A percentile compares a stretch with the other conserved stretches of the same genome.
These are phyloP conservation scores for Bungarus multicinctus DNA, from an alignment of 2,113 vertebrate species.

Conservation along the genomic window DNA sequence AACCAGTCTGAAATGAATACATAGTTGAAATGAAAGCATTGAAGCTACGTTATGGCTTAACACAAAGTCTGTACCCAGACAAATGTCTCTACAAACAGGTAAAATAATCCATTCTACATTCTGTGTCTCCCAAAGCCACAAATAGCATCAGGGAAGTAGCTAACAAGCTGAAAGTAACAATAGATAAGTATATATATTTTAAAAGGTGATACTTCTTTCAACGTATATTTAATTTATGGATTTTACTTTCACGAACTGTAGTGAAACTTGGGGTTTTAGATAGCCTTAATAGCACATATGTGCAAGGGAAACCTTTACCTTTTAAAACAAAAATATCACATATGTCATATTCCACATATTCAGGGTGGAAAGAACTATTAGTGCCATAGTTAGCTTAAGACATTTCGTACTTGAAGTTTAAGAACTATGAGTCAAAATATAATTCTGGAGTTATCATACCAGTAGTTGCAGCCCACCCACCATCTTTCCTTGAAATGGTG, in stretches of 20 bases:
- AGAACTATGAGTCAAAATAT: neutral
- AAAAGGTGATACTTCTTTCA: neutral
- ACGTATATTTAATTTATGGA: neutral
- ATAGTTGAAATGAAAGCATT: neutral
- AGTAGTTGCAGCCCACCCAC: neutral
- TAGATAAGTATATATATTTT: neutral
- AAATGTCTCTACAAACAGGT: neutral
- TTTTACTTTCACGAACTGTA: neutral
- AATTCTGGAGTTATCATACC: neutral
- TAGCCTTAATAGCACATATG: neutral
- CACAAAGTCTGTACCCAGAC: neutral
- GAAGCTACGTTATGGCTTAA: neutral
- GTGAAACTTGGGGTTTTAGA: neutral
- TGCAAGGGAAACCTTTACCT: too few relatives aligned
- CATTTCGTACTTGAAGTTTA: neutral
- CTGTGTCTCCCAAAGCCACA: neutral
- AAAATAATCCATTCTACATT: neutral
- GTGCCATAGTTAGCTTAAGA: neutral
- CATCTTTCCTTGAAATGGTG: neutral
- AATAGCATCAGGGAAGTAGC: neutral
- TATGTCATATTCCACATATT: neutral
- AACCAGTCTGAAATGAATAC: neutral
- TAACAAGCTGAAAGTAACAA: neutral
- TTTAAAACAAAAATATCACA: neutral
- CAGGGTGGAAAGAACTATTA: neutral